A percentile compares a stretch with the other conserved stretches of the same genome.
Conservation (phyloP, 2,797 vertebrate species). For the Notolepis coatsorum region DNA sequence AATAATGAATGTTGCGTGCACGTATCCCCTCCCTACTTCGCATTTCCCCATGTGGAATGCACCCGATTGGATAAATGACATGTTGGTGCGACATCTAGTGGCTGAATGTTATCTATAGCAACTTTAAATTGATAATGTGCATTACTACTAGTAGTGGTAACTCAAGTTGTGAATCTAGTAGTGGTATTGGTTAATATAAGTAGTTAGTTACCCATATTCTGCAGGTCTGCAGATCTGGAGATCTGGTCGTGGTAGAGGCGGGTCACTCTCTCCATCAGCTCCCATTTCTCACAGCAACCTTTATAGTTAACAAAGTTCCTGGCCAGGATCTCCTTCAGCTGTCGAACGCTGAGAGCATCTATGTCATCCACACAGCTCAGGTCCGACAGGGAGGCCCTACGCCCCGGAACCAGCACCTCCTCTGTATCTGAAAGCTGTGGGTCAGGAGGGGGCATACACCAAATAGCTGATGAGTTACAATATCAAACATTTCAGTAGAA, state of each 20-base stretch:
- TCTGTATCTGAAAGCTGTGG: conserved; percentile 86
- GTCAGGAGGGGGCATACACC: too few relatives aligned
- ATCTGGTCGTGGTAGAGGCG: conserved; percentile 90
- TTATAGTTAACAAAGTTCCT: conserved; percentile 97
- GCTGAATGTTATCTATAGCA: too few relatives aligned
- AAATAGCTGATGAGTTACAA: too few relatives aligned
- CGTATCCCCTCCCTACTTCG: too few relatives aligned
- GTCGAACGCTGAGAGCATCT: conserved; percentile 88
- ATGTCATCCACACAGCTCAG: conserved; percentile 86
- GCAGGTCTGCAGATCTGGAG: too few relatives aligned
- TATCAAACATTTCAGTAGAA: too few relatives aligned
- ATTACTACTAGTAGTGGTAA: too few relatives aligned
- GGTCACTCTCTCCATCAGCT: conserved; percentile 93
- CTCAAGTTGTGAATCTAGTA: neutral
- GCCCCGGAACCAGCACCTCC: conserved; percentile 82
- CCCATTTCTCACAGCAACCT: conserved; percentile 99
- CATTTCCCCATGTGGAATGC: too few relatives aligned
- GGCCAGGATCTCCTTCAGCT: conserved; percentile 95
- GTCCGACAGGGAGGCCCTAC: conserved; percentile 92
- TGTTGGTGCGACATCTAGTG: too few relatives aligned
- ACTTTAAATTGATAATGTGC: too few relatives aligned
- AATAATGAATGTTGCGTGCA: too few relatives aligned
- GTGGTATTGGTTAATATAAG: conserved; percentile 36
- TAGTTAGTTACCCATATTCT: conserved; percentile 79
- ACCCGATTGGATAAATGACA: too few relatives aligned